These are phyloP conservation scores for Philonicus albiceps DNA, from an alignment of 2,888 invertebrate species.

Conservation along the genomic window DNA sequence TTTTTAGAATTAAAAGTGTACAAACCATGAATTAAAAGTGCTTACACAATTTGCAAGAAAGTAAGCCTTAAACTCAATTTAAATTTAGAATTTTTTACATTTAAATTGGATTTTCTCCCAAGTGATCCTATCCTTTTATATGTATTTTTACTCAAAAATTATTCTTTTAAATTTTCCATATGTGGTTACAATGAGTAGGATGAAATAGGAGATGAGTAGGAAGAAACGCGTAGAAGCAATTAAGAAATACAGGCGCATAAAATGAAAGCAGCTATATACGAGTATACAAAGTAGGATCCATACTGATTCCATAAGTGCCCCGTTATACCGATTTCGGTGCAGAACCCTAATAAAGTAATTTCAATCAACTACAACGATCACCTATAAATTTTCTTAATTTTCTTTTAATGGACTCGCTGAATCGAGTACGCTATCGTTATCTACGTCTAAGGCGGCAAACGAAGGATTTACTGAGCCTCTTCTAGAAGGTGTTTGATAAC, in stretches of 20 bases:
- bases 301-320: not conserved
- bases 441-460: not conserved
- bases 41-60: too few species aligned
- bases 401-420: not conserved
- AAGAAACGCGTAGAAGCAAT: not conserved
- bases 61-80: too few species aligned
- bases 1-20: too few species aligned
- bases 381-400: not conserved
- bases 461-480: not conserved
- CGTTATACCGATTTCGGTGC: not conserved
- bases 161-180: too few species aligned
- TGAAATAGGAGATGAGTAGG: not conserved
- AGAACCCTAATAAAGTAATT: not conserved
- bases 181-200: too few species aligned
- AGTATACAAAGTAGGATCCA: not conserved
- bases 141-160: too few species aligned
- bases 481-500: not conserved
- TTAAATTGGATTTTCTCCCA: too few species aligned
- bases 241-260: not conserved
- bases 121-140: too few species aligned
- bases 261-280: not conserved
- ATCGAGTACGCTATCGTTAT: not conserved
- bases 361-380: not conserved
- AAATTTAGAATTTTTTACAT: too few species aligned
- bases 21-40: too few species aligned